These are phyloP conservation scores for Danio tinwini DNA, from an alignment of 2,797 vertebrate species.

Conservation along the genomic window DNA sequence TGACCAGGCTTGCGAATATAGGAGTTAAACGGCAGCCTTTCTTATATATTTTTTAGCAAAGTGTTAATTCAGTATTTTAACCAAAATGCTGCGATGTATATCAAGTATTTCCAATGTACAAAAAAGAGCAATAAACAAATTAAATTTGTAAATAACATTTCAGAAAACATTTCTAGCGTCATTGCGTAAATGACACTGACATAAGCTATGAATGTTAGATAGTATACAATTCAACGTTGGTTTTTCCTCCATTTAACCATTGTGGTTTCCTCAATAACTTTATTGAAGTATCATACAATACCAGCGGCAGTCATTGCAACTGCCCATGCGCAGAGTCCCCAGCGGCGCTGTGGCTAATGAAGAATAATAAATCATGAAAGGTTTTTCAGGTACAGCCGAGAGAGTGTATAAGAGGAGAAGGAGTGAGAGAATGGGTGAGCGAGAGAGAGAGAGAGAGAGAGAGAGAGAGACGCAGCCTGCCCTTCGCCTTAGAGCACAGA, in stretches of 20 bases:
- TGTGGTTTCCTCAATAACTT: conserved; percentile 53
- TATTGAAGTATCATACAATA: conserved; percentile 56
- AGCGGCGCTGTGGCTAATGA: conserved; percentile 84
- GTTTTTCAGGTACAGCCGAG: conserved; percentile 75
- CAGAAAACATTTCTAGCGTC: background rate
- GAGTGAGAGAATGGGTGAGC: conserved; percentile 53
- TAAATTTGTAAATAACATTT: no score
- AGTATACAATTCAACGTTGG: conserved; percentile 60
- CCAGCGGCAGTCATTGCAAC: conserved; percentile 71
- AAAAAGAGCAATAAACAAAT: no score
- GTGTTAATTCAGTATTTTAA: background rate
- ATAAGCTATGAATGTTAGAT: background rate
- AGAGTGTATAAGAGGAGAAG: conserved; percentile 61
- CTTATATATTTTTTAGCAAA: background rate
- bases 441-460: conserved; percentile 54
- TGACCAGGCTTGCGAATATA: background rate
- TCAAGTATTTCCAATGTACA: no score
- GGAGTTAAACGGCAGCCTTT: background rate
- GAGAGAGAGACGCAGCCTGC: conserved; percentile 71
- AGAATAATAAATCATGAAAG: conserved; percentile 88
- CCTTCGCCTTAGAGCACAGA: conserved; percentile 82
- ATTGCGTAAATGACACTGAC: background rate
- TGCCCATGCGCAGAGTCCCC: conserved; percentile 83
- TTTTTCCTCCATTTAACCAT: background rate
- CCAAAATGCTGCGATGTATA: no score